phyloP scores from a whole-genome alignment of 2,888 invertebrate species.

The Lasioglossum lativentre region DNA sequence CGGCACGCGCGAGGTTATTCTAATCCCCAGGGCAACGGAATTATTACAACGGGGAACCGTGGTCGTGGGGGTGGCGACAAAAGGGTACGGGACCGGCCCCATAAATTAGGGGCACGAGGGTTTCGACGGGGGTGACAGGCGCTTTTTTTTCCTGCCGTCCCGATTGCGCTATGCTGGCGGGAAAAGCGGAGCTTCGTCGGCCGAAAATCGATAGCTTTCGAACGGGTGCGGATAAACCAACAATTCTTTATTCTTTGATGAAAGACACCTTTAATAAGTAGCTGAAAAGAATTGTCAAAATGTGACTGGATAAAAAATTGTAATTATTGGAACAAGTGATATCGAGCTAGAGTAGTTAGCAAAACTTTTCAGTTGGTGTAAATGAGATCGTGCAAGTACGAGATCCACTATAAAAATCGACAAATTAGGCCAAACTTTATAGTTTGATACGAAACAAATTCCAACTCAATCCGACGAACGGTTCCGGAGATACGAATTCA shows the following conservation, averaged over 20 bases:
- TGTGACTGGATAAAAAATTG: background rate
- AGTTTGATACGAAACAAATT: background rate
- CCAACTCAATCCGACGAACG: background rate
- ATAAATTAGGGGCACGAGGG: conserved; percentile 71
- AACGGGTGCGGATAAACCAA: background rate
- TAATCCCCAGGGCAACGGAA: conserved; percentile 60
- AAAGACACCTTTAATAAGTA: background rate
- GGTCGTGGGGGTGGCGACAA: conserved; percentile 48
- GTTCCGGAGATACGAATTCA: background rate
- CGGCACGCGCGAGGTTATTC: conserved; percentile 70
- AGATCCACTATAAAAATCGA: background rate
- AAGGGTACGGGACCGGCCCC: conserved; percentile 55
- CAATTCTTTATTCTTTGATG: background rate
- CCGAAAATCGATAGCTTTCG: background rate
- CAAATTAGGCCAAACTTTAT: background rate
- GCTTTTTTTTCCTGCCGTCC: conserved; percentile 23
- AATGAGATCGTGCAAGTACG: background rate
- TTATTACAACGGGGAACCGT: conserved; percentile 50
- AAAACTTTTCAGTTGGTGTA: background rate
- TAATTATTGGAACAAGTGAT: background rate
- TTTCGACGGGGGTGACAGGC: conserved; percentile 46
- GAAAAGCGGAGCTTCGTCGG: background rate
- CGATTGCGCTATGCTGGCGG: conserved; percentile 5
- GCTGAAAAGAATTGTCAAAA: background rate
- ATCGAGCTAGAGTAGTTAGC: background rate